phyloP scores from a whole-genome alignment of 2,113 vertebrate species.

The Chlorocebus sabaeus region DNA sequence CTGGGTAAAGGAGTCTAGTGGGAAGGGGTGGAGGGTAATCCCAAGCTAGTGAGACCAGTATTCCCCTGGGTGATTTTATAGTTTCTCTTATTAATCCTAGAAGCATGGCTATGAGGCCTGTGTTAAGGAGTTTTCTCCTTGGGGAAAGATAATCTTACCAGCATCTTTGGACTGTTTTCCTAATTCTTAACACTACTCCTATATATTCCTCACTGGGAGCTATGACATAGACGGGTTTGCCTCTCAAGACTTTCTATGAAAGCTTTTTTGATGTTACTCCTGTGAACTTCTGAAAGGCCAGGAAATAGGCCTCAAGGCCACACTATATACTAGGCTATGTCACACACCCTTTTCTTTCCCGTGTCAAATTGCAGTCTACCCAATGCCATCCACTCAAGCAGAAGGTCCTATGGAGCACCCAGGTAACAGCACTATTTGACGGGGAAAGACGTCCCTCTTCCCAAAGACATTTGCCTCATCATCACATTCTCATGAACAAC shows the following conservation, averaged over 20 bases:
- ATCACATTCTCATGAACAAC: not conserved
- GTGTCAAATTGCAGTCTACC: not conserved
- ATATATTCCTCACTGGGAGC: not conserved
- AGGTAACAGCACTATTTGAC: not conserved
- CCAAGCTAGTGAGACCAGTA: not conserved
- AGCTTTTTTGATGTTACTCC: not conserved
- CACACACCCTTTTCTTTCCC: not conserved
- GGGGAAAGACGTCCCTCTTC: not conserved
- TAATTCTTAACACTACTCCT: not conserved
- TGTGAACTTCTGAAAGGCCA: not conserved
- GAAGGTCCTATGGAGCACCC: too few species aligned
- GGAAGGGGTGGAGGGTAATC: not conserved
- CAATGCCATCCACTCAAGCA: not conserved
- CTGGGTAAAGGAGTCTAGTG: not conserved
- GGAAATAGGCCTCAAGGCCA: not conserved
- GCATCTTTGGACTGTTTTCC: not conserved
- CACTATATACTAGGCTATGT: not conserved
- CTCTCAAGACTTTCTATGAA: not conserved
- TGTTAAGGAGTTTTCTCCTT: not conserved
- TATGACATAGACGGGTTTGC: not conserved
- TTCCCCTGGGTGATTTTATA: not conserved
- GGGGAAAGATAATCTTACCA: not conserved
- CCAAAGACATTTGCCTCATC: not conserved
- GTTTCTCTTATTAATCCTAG: not conserved
- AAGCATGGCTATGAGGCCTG: not conserved